These are phyloP conservation scores for Drosophila novamexicana DNA, from an alignment of 1,140 invertebrate species.

Conservation along the genomic window DNA sequence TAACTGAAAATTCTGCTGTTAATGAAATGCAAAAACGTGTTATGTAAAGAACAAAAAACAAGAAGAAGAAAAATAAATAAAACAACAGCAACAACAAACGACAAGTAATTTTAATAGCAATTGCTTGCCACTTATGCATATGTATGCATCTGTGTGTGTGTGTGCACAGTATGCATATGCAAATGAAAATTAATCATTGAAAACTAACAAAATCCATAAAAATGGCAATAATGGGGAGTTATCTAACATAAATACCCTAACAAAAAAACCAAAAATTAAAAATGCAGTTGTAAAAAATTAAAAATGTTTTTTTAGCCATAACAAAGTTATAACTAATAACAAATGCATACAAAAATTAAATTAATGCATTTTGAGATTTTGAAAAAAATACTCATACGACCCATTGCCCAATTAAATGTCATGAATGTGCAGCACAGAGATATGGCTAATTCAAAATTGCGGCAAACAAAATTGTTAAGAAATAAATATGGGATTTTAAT, in stretches of 20 bases:
- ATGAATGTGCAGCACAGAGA: no score
- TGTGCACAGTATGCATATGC: slow-evolving; percentile 42
- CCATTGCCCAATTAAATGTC: no score
- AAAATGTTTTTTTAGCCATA: neutral
- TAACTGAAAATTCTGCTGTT: slow-evolving; percentile 60
- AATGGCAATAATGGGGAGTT: slow-evolving; percentile 30
- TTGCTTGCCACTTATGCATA: slow-evolving; percentile 54
- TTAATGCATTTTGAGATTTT: no score
- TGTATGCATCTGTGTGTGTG: slow-evolving; percentile 23
- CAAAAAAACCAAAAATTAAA: neutral
- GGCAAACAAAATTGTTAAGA: no score
- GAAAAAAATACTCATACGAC: no score
- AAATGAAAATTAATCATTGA: slow-evolving; percentile 74
- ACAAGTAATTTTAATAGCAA: slow-evolving; percentile 65
- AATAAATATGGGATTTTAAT: no score
- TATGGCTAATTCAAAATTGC: no score
- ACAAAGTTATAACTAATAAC: neutral
- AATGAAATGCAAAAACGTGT: slow-evolving; percentile 75
- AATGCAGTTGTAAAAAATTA: neutral
- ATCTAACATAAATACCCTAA: slow-evolving; percentile 18
- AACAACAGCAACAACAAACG: slow-evolving; percentile 13
- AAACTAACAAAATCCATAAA: slow-evolving; percentile 64
- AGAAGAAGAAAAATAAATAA: slow-evolving; percentile 2
- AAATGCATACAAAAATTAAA: neutral
- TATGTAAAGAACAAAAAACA: slow-evolving; percentile 59